Base-by-base conservation (phyloP, 2,797 vertebrate species). In the Poecilia gillii region DNA sequence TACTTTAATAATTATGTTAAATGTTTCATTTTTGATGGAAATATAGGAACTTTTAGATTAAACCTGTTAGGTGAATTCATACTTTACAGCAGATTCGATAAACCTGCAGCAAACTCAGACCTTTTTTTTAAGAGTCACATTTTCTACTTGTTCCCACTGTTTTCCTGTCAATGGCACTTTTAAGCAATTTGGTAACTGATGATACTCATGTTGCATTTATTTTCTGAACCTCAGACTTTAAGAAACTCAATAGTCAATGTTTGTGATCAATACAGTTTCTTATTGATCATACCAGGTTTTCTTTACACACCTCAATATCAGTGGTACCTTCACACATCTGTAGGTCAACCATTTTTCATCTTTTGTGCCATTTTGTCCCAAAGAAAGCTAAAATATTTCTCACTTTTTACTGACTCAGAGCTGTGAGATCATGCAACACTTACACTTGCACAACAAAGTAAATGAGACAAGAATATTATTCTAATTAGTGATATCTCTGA, bases 1-100 rank as follows among this genome's bases (percentile, higher is more conserved):
- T 81, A 72, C 74, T 72, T 77, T 14, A 33, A 74, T 73, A 76
- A 33, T 36, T 77, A 73, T 45, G 16, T 55, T 57, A 53, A 62
- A 31, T 11, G 11, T 66, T 8, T 39, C 4, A 4, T 43, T 43
- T 25, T 51, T 53, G 16, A 64, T 51, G 71, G 5, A 59, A 74
- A 51, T 7, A 33, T 33, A 8, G 1, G 18, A 36, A 33, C 6
- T 23, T 73, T 51, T 51, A 23, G 18, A 13, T 14, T 25, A 31
- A 39, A 74, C 14, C 2, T n/a, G 2, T 11, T 16, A 16, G 13
- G 5, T n/a, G 53, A 55, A 55, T 55, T 55, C 14, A 5, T 64
- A 20, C 33, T 39, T 68, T 25, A 9, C 4, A 36, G 6, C 31
- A 66, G 33, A 66, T 20, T 66, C 3, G 0, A 25, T 23, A 41